Percentiles rank a stretch among this genome's conserved stretches.
phyloP scores from a whole-genome alignment of 2,888 invertebrate species.

The Pollenia angustigena region DNA sequence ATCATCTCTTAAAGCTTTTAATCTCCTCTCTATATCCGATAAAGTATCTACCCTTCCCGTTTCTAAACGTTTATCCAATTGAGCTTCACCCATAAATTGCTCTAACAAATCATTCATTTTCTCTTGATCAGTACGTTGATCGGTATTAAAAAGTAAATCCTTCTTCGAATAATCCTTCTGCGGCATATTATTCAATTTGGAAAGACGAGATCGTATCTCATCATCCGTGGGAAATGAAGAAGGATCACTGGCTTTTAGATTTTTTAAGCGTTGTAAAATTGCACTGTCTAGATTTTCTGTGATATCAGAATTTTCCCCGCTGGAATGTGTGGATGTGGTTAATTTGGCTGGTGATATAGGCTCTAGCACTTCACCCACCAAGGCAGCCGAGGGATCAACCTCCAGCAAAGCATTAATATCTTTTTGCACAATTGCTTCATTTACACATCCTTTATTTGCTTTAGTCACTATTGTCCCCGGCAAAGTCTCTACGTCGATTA shows the following conservation, averaged over 20 bases:
- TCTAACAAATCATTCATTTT: conserved; percentile 89
- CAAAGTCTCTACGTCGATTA: conserved; percentile 82
- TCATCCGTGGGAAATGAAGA: conserved; percentile 85
- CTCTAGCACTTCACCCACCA: conserved; percentile 79
- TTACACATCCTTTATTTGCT: conserved; percentile 39
- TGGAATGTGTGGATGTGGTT: conserved; percentile 64
- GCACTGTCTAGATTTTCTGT: conserved; percentile 84
- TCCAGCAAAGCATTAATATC: conserved; percentile 68
- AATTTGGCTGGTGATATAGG: conserved; percentile 74
- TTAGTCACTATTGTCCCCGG: conserved; percentile 84
- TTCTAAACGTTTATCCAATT: conserved; percentile 85
- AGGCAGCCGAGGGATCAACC: conserved; percentile 75
- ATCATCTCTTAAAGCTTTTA: conserved; percentile 85
- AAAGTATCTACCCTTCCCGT: conserved; percentile 84
- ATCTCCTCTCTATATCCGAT: conserved; percentile 85
- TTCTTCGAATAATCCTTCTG: conserved; percentile 81
- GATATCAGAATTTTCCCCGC: conserved; percentile 77
- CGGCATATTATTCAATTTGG: conserved; percentile 87
- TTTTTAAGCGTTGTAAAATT: conserved; percentile 88
- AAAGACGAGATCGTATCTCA: conserved; percentile 88
- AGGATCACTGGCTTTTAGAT: conserved; percentile 86
- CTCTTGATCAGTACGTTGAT: conserved; percentile 88
- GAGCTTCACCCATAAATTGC: conserved; percentile 85
- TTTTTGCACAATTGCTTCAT: conserved; percentile 57
- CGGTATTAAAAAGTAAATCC: conserved; percentile 84